These are phyloP conservation scores for Agrochola circellaris DNA, from an alignment of 2,888 invertebrate species.

Conservation along the genomic window DNA sequence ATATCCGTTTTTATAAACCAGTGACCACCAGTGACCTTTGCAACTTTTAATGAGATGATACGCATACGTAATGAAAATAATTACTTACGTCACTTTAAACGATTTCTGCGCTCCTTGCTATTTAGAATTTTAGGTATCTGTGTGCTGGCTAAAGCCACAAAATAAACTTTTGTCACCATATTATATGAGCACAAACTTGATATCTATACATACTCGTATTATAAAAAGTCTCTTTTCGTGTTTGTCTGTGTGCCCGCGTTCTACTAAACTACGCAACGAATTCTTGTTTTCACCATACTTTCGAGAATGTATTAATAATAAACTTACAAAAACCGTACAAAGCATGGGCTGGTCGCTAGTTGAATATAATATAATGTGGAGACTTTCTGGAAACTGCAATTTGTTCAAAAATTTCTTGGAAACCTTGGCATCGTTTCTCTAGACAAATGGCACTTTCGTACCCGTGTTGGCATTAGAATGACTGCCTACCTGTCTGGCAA, in stretches of 20 bases:
- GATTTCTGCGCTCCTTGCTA: background rate
- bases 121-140: background rate
- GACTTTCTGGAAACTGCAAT: background rate
- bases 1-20: background rate
- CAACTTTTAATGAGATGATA: background rate
- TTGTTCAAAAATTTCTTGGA: constrained; percentile 18
- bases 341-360: background rate
- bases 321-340: background rate
- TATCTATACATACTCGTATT: background rate
- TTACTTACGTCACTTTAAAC: background rate
- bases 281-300: background rate
- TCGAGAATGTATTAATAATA: background rate
- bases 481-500: constrained; percentile 35
- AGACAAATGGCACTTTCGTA: constrained; percentile 16
- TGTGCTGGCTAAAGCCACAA: background rate
- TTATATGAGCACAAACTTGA: background rate
- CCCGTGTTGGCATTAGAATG: constrained; percentile 3
- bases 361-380: background rate
- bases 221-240: background rate
- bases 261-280: background rate
- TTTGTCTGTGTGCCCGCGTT: background rate
- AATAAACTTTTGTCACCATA: background rate
- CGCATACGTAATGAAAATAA: background rate
- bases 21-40: constrained; percentile 1
- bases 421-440: constrained; percentile 48